Conservation (phyloP, 2,888 invertebrate genomes). For the Diachrysia chrysitis region DNA sequence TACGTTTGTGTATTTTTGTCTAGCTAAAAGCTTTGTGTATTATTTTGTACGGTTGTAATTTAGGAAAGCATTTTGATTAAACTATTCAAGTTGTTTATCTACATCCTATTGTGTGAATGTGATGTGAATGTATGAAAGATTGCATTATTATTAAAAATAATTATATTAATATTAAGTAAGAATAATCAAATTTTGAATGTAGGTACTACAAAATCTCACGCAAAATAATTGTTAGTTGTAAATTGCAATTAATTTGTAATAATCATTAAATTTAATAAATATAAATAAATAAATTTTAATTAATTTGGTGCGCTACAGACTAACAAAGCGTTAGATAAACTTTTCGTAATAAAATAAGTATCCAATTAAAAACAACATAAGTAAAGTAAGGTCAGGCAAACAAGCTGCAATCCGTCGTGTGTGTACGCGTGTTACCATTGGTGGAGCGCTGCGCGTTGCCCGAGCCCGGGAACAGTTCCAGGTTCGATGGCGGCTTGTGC, state of each 20-base stretch:
- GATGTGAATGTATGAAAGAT: conserved; percentile 39
- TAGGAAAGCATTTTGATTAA: conserved; percentile 26
- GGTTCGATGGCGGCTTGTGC: conserved; percentile 92
- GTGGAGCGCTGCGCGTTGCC: conserved; percentile 92
- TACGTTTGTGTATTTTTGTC: conserved; percentile 33
- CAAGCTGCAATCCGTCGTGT: conserved; percentile 45
- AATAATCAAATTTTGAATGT: neutral
- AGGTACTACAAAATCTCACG: neutral
- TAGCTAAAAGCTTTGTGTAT: conserved; percentile 33
- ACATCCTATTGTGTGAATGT: conserved; percentile 40
- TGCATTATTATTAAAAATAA: conserved; percentile 30
- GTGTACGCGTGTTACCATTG: conserved; percentile 92
- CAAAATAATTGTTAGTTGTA: neutral
- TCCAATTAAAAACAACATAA: neutral
- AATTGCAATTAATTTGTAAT: too few species aligned
- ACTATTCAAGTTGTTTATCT: conserved; percentile 25
- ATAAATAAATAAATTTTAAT: too few species aligned
- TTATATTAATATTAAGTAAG: neutral
- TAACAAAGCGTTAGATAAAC: neutral
- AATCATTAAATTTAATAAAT: too few species aligned
- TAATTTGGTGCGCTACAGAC: neutral
- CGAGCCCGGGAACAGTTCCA: conserved; percentile 91
- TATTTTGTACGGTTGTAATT: conserved; percentile 26
- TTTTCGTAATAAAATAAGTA: neutral
- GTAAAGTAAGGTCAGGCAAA: conserved; percentile 29